These are phyloP conservation scores for Macrotus californicus DNA, from an alignment of 2,113 vertebrate genomes.

Conservation along the genomic window DNA sequence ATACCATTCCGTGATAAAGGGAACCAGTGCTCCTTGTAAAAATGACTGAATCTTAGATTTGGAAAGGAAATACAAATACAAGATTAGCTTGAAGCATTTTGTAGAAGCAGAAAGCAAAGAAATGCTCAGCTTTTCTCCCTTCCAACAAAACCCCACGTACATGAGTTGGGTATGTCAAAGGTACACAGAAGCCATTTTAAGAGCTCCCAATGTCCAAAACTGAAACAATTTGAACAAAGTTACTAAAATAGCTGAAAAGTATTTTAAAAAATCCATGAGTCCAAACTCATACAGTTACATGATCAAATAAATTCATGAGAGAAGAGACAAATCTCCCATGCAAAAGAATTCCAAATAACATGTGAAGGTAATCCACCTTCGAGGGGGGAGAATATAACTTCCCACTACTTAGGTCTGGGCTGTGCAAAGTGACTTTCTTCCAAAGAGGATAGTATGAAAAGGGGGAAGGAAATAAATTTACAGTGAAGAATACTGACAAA, in stretches of 20 bases:
- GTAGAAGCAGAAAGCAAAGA: neutral
- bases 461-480: neutral
- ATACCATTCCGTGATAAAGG: neutral
- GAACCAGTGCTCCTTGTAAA: neutral
- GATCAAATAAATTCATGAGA: too few species aligned
- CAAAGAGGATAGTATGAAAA: neutral
- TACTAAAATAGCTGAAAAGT: neutral
- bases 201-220: neutral
- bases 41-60: neutral
- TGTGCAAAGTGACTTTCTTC: neutral
- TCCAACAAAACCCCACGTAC: neutral
- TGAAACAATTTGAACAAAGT: neutral
- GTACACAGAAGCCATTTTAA: neutral
- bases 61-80: neutral
- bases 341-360: neutral
- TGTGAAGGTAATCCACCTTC: neutral
- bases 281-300: too few species aligned
- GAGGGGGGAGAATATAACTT: neutral
- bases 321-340: neutral
- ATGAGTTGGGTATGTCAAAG: neutral
- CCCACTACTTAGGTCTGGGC: neutral
- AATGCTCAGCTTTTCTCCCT: neutral
- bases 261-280: neutral
- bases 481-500: neutral
- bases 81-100: neutral